Conservation (phyloP, 2,888 invertebrate genomes). For the Ichneumoninae sp. region DNA sequence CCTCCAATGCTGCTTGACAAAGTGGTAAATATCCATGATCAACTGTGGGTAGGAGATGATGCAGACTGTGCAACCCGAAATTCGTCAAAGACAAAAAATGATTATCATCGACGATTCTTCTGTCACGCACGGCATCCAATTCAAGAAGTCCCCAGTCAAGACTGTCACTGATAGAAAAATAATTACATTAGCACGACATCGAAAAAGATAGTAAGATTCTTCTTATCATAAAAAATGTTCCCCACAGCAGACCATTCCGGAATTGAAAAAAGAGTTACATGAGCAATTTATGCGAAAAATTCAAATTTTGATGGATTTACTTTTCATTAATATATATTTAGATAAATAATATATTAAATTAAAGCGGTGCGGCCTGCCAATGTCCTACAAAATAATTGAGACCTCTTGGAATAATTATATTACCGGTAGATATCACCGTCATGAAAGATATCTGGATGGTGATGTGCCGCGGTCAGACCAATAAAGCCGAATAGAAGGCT, state of each 20-base stretch:
- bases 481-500: constrained; percentile 88
- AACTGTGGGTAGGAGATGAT: constrained; percentile 92
- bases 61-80: constrained; percentile 92
- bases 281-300: too few relatives aligned
- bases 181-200: not conserved
- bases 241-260: not conserved
- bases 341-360: too few relatives aligned
- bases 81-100: constrained; percentile 89
- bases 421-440: constrained; percentile 90
- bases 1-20: constrained; percentile 87
- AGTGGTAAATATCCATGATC: constrained; percentile 90
- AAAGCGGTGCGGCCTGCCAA: too few relatives aligned
- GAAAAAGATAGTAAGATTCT: not conserved
- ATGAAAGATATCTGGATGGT: constrained; percentile 92
- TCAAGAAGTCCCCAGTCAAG: constrained; percentile 93
- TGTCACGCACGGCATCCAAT: constrained; percentile 90
- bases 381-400: not conserved
- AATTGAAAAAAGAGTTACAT: too few relatives aligned
- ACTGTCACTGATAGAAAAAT: constrained; percentile 82
- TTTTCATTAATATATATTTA: too few relatives aligned
- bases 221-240: not conserved
- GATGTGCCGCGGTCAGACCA: constrained; percentile 91
- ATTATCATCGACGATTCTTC: constrained; percentile 88
- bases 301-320: too few relatives aligned
- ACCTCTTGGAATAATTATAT: constrained; percentile 22